Conservation (phyloP, 2,888 invertebrate species). For the Capitulum mitella region DNA sequence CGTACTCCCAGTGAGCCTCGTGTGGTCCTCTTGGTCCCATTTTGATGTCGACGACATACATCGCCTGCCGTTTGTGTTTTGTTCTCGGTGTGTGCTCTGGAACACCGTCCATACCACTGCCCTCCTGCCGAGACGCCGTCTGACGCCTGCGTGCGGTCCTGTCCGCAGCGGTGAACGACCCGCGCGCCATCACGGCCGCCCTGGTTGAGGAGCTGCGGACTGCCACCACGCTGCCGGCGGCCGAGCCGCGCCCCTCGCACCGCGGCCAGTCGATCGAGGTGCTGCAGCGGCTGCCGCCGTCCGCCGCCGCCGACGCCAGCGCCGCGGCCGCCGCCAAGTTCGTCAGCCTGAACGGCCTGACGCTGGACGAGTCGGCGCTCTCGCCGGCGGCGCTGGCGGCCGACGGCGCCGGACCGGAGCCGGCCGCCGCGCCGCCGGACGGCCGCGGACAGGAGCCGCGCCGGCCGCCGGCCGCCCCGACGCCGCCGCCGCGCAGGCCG, state of each 20-base stretch:
- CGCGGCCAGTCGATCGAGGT: constrained; percentile 16
- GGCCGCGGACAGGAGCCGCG: neutral
- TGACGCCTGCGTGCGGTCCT: too few species aligned
- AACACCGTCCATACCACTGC: too few species aligned
- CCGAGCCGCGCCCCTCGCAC: constrained; percentile 8
- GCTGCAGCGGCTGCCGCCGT: neutral
- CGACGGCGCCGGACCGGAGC: neutral
- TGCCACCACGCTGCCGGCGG: neutral
- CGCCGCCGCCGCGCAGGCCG: neutral
- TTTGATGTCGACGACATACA: too few species aligned
- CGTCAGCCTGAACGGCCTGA: constrained; percentile 13
- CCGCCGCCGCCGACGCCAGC: neutral
- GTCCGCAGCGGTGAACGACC: neutral
- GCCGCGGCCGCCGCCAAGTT: neutral
- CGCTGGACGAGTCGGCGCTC: neutral
- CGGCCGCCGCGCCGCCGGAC: neutral
- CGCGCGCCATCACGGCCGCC: constrained; percentile 9
- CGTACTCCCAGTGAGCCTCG: too few species aligned
- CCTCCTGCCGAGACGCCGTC: too few species aligned
- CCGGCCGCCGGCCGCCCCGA: neutral
- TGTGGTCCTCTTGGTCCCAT: too few species aligned
- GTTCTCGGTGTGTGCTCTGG: too few species aligned
- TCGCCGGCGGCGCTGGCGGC: neutral
- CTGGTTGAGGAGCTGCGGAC: constrained; percentile 18
- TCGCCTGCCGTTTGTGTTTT: too few species aligned